These are phyloP conservation scores for Leptura quadrifasciata DNA, from an alignment of 2,888 invertebrate species.

Conservation along the genomic window DNA sequence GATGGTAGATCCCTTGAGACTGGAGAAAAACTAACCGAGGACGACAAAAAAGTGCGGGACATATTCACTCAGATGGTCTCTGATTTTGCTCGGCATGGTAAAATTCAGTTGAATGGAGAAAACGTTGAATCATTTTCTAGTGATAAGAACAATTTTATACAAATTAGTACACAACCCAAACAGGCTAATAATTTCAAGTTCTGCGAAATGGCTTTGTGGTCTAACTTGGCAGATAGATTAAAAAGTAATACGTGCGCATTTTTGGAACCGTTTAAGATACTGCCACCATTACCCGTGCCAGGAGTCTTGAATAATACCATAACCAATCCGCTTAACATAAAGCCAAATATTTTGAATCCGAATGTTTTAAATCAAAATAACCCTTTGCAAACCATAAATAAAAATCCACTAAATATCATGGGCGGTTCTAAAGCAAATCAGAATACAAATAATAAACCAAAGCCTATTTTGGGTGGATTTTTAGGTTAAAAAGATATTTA, in stretches of 20 bases:
- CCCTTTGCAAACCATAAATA: background rate
- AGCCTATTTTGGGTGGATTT: conserved; percentile 37
- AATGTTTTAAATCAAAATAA: conserved; percentile 1
- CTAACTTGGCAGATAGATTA: conserved; percentile 78
- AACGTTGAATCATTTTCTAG: conserved; percentile 72
- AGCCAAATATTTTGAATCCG: background rate
- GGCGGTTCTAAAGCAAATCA: background rate
- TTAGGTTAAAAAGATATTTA: conserved; percentile 32
- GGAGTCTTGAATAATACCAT: conserved; percentile 38
- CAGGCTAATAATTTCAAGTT: conserved; percentile 75
- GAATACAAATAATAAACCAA: conserved; percentile 22
- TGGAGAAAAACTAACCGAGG: conserved; percentile 71
- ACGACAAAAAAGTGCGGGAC: conserved; percentile 81
- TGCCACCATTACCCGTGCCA: conserved; percentile 10
- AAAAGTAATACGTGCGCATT: conserved; percentile 76
- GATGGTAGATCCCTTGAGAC: conserved; percentile 76
- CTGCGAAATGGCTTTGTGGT: conserved; percentile 84
- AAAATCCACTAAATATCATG: conserved; percentile 11
- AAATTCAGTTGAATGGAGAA: conserved; percentile 68
- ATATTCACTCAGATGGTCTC: conserved; percentile 81
- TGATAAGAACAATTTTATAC: conserved; percentile 76
- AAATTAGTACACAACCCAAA: conserved; percentile 74
- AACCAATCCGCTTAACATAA: background rate
- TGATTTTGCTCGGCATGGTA: conserved; percentile 79
- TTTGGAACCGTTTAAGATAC: conserved; percentile 60